Evolutionary conservation across 2,888 invertebrate genomes (phyloP).

Genomic region (Tridacna gigas): DNA sequence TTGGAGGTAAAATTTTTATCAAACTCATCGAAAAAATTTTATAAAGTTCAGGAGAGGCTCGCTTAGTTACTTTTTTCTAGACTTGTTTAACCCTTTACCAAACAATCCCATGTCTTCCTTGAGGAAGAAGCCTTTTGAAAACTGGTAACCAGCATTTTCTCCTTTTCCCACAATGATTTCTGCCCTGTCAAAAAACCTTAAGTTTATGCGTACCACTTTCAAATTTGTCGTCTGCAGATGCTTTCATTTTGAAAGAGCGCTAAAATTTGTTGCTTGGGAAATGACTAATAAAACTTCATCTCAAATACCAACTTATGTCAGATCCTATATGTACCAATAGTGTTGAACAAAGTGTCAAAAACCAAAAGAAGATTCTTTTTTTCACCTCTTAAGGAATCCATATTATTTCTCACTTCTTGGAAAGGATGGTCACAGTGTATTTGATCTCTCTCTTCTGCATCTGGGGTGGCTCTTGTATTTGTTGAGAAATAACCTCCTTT

Average conservation of each 20-base stretch:
- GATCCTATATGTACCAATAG: too few species aligned
- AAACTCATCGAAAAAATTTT: too few species aligned
- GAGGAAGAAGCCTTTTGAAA: neutral
- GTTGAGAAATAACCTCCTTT: neutral
- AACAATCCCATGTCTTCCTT: neutral
- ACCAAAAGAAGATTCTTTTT: too few species aligned
- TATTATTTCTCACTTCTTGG: neutral
- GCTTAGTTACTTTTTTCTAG: too few species aligned
- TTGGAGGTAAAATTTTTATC: too few species aligned
- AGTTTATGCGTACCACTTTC: too few species aligned
- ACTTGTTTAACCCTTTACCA: too few species aligned
- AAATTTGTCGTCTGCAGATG: too few species aligned
- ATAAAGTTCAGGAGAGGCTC: too few species aligned
- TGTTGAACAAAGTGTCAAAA: neutral
- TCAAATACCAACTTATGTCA: too few species aligned
- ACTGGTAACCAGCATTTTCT: slow-evolving; percentile 1
- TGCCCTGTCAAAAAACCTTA: neutral
- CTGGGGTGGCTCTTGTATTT: neutral
- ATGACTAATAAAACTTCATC: too few species aligned
- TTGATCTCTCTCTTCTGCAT: neutral
- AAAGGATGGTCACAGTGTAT: neutral
- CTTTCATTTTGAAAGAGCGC: neutral
- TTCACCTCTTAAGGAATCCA: too few species aligned
- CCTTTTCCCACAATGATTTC: neutral
- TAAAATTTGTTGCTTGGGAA: neutral